Conservation (phyloP, 2,888 invertebrate species). For the Drosophila meridiana region DNA sequence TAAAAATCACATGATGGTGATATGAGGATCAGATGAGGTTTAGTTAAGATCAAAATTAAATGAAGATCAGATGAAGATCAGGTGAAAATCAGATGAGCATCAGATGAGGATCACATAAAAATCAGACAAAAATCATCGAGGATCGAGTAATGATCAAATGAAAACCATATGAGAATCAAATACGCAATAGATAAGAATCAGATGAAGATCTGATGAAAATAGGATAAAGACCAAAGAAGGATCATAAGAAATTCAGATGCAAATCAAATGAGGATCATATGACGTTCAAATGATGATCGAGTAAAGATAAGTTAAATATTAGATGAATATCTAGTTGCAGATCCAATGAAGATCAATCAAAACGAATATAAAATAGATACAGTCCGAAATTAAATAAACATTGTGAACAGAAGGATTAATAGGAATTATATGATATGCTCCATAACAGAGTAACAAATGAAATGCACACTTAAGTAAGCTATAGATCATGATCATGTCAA, state of each 20-base stretch:
- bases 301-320: not conserved
- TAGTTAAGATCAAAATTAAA: not conserved
- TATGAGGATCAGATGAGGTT: not conserved
- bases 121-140: not conserved
- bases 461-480: not conserved
- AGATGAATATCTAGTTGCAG: not conserved
- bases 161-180: not conserved
- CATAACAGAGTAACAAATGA: slow-evolving; percentile 1
- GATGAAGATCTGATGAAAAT: not conserved
- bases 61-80: not conserved
- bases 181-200: not conserved
- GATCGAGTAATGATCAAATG: not conserved
- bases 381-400: not conserved
- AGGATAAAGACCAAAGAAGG: not conserved
- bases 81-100: not conserved
- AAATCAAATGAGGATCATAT: not conserved
- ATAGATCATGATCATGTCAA: not conserved
- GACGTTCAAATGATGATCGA: not conserved
- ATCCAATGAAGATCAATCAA: not conserved
- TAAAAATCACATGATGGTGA: not conserved
- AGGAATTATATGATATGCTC: not conserved
- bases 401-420: not conserved
- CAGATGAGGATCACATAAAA: not conserved
- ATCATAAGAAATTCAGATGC: not conserved
- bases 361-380: not conserved